Evolutionary conservation across 2,888 invertebrate species (phyloP), one percentile per base, ranked within the genome.

Genomic region (Cryptophagus acutangulus): DNA sequence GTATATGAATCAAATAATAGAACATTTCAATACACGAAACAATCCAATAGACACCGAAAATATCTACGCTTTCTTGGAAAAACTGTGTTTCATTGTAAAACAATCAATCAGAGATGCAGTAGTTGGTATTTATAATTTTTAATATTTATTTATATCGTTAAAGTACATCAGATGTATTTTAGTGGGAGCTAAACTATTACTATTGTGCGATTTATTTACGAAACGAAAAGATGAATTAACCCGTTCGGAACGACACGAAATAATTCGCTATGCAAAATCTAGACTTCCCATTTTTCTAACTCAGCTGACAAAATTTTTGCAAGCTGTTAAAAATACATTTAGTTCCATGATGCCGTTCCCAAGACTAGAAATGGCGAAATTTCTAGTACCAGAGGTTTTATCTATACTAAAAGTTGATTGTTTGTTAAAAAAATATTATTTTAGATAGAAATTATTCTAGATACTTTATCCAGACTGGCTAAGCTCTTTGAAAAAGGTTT

Each of bases 301-400:
- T 35, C 81, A 81, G 59, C 65, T 79, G 40, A 74, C 77, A 42
- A 74, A 76, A 50, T 72, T 82, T 43, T 59, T 81, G 33, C 74
- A 77, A 46, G 77, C 76, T 35, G 71, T 78, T 31, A 75, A 78
- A 51, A 72, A 71, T 36, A 77, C 79, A 28, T 75, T 81, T 52
- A 72, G 75, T 38, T 71, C 74, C 29, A 72, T 82, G 59, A 73
- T 73, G 28, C 67, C 72, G 10, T 68, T 73, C 10, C 79, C 81
- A 57, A 70, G 79, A 51, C 71, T 75, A 44, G 78, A 81, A 54
- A 73, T 82, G 45, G 79, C 81, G 17, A 72, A 75, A 28, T 80
- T 78, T 66, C 71, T 82, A 53, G 79, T 81, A 57, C 81, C 82
- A 52, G 81, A 82, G 72, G 80, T 80, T 65, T 59, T n/a, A 55